Base-by-base conservation (phyloP, 2,113 vertebrate genomes). In the Neotragus moschatus region DNA sequence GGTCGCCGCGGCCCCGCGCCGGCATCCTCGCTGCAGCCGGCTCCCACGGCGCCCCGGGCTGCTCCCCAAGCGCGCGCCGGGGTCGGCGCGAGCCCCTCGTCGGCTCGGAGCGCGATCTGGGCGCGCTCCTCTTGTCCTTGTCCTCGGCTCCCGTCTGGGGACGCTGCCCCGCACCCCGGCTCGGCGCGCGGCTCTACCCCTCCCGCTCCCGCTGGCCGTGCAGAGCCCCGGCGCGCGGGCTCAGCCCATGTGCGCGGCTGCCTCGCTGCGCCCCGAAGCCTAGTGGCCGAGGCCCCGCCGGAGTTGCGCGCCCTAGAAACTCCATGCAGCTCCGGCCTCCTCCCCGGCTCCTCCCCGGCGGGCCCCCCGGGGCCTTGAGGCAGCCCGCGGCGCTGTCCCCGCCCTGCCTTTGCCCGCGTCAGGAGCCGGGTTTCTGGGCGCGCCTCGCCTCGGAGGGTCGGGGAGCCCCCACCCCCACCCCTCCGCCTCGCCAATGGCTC, bases 211-310 rank as follows among this genome's bases (percentile, higher is more conserved):
- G 96, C 90, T 77, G 96, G 94, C 97, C 96, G 95, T 94, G 94
- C 94, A 56, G 84, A 96, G 96, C 96, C 90, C 92, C 47, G 39
- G 91, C 61, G 93, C 97, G 97, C 97, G 93, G 97, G 88, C 95
- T 98, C 96, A 98, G 96, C 97, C 98, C 98, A 98, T 97, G 98
- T 98, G 98, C 97, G 93, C 98, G 81, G 97, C 97, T 79, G 97
- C 96, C 96, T 39, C 87, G 91, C 97, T 51, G 96, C 93, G 81
- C 97, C 97, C 94, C 45, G 80, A 87, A 98, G 97, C 97, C 94
- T 89, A 95, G 96, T 96, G 93, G 93, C 97, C 94, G 95, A 97
- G 96, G 97, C 97, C 97, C 98, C 97, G 97, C 97, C 53, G 96
- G 98, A 98, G 97, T 97, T 97, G 96, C 75, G 93, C 96, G 97